Conservation (phyloP, 2,888 invertebrate genomes). For the Pycnomerus fuliginosus region DNA sequence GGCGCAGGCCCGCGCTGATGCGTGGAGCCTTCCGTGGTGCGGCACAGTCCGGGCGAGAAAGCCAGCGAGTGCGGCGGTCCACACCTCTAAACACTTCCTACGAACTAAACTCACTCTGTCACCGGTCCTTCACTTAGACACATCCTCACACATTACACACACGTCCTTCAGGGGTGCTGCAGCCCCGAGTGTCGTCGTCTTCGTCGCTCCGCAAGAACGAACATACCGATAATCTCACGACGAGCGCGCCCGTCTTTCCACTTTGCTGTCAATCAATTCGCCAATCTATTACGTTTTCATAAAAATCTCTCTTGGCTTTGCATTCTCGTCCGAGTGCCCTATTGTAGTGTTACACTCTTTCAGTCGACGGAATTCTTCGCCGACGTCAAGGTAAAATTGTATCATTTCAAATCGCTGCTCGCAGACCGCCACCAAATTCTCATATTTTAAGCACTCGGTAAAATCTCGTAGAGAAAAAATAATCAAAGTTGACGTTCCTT, state of each 20-base stretch:
- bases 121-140: slow-evolving; percentile 40
- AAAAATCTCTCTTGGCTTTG: slow-evolving; percentile 11
- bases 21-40: slow-evolving; percentile 47
- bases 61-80: slow-evolving; percentile 62
- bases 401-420: slow-evolving; percentile 10
- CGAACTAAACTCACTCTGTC: slow-evolving; percentile 49
- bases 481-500: slow-evolving; percentile 37
- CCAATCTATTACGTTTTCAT: slow-evolving; percentile 18
- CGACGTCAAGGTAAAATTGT: slow-evolving; percentile 22
- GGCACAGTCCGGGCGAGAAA: slow-evolving; percentile 59
- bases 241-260: slow-evolving; percentile 21
- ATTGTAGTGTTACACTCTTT: slow-evolving; percentile 18
- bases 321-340: slow-evolving; percentile 17
- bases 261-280: slow-evolving; percentile 21
- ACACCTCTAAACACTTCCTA: slow-evolving; percentile 50
- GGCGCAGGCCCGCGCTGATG: slow-evolving; percentile 28
- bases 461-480: slow-evolving; percentile 8
- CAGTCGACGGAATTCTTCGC: slow-evolving; percentile 23
- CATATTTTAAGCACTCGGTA: slow-evolving; percentile 16
- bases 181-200: slow-evolving; percentile 16
- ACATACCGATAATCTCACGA: slow-evolving; percentile 6
- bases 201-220: slow-evolving; percentile 3
- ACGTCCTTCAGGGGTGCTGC: slow-evolving; percentile 25
- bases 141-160: slow-evolving; percentile 16
- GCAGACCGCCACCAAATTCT: slow-evolving; percentile 15